phyloP scores from a whole-genome alignment of 2,888 invertebrate species.

The Saturnia pavonia region DNA sequence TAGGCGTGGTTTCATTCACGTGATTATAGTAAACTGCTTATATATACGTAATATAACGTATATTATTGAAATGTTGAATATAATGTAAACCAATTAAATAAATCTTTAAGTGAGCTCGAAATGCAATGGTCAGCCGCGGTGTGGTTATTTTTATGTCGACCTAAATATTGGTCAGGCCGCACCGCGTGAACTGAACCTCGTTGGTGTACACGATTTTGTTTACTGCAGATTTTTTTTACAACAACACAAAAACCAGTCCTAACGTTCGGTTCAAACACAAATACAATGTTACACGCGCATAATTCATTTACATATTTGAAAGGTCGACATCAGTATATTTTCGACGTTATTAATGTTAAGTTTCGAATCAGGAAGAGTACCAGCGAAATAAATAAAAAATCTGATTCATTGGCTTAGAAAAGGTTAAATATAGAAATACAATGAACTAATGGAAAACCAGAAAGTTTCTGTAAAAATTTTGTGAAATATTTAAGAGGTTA shows the following conservation, averaged over 20 bases:
- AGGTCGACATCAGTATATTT: neutral
- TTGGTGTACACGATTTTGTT: slow-evolving; percentile 48
- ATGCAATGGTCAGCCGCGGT: slow-evolving; percentile 38
- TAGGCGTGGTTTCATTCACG: slow-evolving; percentile 17
- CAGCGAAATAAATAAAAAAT: neutral
- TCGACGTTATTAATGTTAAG: neutral
- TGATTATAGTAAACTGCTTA: slow-evolving; percentile 18
- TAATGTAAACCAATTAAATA: neutral
- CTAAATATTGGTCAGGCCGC: slow-evolving; percentile 72
- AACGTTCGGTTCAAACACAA: neutral
- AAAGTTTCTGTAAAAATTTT: neutral
- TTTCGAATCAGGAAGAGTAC: neutral
- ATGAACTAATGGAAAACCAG: neutral
- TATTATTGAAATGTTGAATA: neutral
- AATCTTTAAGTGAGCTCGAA: slow-evolving; percentile 16
- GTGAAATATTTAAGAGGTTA: neutral
- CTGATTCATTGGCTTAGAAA: neutral
- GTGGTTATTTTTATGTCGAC: slow-evolving; percentile 77
- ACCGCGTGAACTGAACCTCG: slow-evolving; percentile 46
- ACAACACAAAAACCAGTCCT: neutral
- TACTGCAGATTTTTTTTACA: slow-evolving; percentile 29
- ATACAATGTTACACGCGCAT: neutral
- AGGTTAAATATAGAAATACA: neutral
- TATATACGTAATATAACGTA: neutral
- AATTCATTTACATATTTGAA: neutral